A percentile compares a stretch with the other conserved stretches of the same genome.
Conservation (phyloP, 2,113 vertebrate species). For the Phainopepla nitens region DNA sequence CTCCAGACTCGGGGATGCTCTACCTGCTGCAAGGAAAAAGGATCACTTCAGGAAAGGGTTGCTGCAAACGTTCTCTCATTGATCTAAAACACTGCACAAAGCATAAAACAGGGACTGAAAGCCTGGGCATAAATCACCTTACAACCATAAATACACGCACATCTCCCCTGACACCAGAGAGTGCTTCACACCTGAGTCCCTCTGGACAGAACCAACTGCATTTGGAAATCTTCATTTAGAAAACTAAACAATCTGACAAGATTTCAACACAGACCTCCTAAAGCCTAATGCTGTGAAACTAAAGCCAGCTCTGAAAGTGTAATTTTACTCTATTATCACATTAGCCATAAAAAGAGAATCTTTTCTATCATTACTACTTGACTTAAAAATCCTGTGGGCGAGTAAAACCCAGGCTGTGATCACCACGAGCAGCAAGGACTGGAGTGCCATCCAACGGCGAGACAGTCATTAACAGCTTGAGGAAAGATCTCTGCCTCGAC, state of each 20-base stretch:
- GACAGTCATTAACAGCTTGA: background rate
- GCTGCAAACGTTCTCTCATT: background rate
- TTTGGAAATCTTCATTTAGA: background rate
- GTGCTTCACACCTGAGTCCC: background rate
- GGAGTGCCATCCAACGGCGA: conserved; percentile 47
- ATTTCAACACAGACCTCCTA: background rate
- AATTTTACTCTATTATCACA: background rate
- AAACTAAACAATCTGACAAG: background rate
- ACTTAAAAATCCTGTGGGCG: background rate
- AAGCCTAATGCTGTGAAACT: background rate
- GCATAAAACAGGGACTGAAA: background rate
- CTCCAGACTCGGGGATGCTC: background rate
- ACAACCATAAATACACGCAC: background rate
- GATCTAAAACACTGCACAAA: background rate
- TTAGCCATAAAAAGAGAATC: background rate
- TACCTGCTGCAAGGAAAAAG: background rate
- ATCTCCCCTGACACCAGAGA: background rate
- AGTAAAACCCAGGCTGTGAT: background rate
- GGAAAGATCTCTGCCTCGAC: background rate
- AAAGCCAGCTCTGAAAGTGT: background rate
- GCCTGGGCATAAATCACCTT: background rate
- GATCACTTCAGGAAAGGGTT: background rate
- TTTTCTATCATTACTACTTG: background rate
- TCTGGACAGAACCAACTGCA: background rate
- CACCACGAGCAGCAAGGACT: background rate